A percentile compares a stretch with the other conserved stretches of the same genome.
These are phyloP conservation scores for Gerris lacustris DNA, from an alignment of 2,888 invertebrate genomes.

Conservation along the genomic window DNA sequence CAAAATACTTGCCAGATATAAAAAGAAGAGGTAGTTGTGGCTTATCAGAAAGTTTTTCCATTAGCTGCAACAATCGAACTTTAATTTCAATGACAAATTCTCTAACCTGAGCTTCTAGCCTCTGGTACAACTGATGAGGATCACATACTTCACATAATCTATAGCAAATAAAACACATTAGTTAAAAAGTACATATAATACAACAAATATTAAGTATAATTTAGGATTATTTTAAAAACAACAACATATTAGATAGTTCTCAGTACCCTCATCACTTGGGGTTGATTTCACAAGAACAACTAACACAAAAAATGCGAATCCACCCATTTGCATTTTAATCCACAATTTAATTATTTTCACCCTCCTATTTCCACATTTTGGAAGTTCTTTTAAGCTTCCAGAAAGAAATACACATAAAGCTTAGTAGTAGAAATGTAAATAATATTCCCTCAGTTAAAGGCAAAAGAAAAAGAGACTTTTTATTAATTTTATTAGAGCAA, in stretches of 20 bases:
- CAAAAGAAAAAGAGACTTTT: no score
- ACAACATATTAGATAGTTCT: not conserved
- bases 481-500: no score
- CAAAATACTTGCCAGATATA: constrained; percentile 37
- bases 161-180: not conserved
- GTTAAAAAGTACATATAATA: not conserved
- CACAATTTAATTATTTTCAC: no score
- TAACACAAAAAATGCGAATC: no score
- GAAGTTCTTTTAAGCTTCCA: no score
- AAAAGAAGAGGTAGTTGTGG: constrained; percentile 44
- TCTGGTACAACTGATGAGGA: constrained; percentile 51
- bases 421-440: no score
- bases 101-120: constrained; percentile 49
- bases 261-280: not conserved
- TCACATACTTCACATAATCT: constrained; percentile 44
- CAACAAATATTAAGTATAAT: constrained; percentile 1
- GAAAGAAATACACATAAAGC: no score
- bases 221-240: not conserved
- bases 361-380: no score
- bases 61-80: constrained; percentile 43
- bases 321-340: no score
- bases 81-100: constrained; percentile 54
- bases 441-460: no score
- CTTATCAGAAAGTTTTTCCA: constrained; percentile 41
- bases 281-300: no score